phyloP scores from a whole-genome alignment of 2,888 invertebrate genomes.

The Glaucopsyche alexis region DNA sequence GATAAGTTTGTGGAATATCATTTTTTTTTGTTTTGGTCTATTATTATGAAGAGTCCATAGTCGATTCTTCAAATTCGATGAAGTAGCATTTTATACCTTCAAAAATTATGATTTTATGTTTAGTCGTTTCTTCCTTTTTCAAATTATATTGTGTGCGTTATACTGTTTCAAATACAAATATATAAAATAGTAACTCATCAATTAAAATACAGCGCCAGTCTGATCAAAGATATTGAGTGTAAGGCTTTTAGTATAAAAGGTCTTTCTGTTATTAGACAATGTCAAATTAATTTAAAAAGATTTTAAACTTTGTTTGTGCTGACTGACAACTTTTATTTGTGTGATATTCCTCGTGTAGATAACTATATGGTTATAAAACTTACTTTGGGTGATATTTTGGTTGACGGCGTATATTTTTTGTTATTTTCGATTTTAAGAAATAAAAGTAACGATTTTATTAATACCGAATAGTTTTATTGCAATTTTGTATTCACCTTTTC shows the following conservation, averaged over 20 bases:
- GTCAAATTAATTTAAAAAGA: neutral
- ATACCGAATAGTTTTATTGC: conserved; percentile 33
- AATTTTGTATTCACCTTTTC: neutral
- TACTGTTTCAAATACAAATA: neutral
- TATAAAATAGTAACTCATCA: neutral
- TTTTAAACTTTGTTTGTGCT: conserved; percentile 26
- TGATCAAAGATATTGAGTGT: neutral
- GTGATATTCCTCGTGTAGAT: conserved; percentile 60
- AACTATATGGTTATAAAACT: conserved; percentile 45
- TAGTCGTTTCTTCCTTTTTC: neutral
- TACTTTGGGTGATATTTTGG: conserved; percentile 69
- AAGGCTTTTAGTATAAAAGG: neutral
- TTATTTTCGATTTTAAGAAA: conserved; percentile 66
- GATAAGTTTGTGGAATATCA: too few species aligned
- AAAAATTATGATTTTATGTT: neutral
- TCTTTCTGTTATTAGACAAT: neutral
- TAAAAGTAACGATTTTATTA: conserved; percentile 62
- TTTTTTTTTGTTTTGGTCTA: too few species aligned
- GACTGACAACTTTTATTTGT: conserved; percentile 54
- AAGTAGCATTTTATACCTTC: neutral
- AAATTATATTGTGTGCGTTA: neutral
- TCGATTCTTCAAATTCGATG: neutral
- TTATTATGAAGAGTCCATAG: neutral
- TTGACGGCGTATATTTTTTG: conserved; percentile 68
- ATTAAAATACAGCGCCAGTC: neutral